Percentiles rank a stretch among this genome's conserved stretches.
Evolutionary conservation across 2,888 invertebrate species (phyloP).

Genomic region (Pomacea canaliculata): DNA sequence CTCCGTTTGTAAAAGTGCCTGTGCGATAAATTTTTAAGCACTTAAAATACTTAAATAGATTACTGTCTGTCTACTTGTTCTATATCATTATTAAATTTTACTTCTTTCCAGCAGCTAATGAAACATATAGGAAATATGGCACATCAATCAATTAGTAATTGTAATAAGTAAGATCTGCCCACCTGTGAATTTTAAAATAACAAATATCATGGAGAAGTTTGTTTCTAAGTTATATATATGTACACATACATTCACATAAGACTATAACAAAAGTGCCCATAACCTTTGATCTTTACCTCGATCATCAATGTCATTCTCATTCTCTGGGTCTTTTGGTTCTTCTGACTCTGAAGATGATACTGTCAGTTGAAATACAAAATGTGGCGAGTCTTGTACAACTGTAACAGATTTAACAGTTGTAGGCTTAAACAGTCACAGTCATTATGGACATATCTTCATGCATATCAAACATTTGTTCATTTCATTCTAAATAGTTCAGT

Average conservation of each 20-base stretch:
- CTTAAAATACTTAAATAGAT: too few relatives aligned
- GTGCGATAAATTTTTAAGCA: too few relatives aligned
- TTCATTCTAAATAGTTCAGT: too few relatives aligned
- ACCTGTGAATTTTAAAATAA: not conserved
- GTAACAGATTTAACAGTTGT: slow-evolving; percentile 35
- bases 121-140: too few relatives aligned
- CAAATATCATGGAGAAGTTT: not conserved
- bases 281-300: slow-evolving; percentile 28
- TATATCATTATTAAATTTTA: too few relatives aligned
- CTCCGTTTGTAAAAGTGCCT: too few relatives aligned
- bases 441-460: too few relatives aligned
- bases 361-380: slow-evolving; percentile 83
- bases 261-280: slow-evolving; percentile 13
- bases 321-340: slow-evolving; percentile 38
- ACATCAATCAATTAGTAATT: too few relatives aligned
- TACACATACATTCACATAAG: not conserved
- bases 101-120: too few relatives aligned
- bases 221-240: not conserved
- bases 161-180: not conserved
- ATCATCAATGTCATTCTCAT: slow-evolving; percentile 22
- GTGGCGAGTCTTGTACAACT: slow-evolving; percentile 83
- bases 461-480: too few relatives aligned
- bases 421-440: slow-evolving; percentile 38
- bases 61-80: too few relatives aligned
- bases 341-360: slow-evolving; percentile 76